Evolutionary conservation across 23 tunicate species (phyloP).

Genomic region (Corella eumyota): DNA sequence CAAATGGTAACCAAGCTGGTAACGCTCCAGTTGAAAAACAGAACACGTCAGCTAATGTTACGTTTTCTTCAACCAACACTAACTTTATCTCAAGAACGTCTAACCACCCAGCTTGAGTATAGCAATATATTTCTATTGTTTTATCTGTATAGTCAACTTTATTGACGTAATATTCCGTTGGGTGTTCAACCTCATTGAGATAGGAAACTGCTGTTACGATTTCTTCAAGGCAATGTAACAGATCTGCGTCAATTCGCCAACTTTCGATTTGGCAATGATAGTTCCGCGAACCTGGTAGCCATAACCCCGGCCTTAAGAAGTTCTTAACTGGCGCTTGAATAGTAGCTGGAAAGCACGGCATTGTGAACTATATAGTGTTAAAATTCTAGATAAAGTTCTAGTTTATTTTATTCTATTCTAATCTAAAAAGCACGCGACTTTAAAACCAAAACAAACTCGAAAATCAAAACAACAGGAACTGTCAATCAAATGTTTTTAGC

Average conservation of each 20-base stretch:
- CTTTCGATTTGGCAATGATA: constrained; percentile 35
- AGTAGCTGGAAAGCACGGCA: constrained; percentile 68
- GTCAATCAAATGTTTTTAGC: too few relatives aligned
- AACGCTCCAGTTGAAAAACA: constrained; percentile 56
- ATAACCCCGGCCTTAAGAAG: constrained; percentile 52
- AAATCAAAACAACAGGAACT: too few relatives aligned
- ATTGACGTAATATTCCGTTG: constrained; percentile 55
- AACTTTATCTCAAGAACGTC: constrained; percentile 52
- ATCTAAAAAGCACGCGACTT: too few relatives aligned
- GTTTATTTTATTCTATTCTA: too few relatives aligned
- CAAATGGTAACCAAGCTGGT: constrained; percentile 75
- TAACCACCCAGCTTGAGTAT: constrained; percentile 77
- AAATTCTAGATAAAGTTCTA: too few relatives aligned
- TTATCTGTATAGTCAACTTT: constrained; percentile 28
- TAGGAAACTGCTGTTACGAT: constrained; percentile 22
- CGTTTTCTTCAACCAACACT: constrained; percentile 7
- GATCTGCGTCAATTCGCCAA: constrained; percentile 53
- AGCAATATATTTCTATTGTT: constrained; percentile 46
- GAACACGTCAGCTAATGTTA: constrained; percentile 34
- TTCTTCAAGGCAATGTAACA: constrained; percentile 50
- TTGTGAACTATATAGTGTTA: too few relatives aligned
- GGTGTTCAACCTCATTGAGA: constrained; percentile 62
- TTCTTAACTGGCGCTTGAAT: constrained; percentile 62
- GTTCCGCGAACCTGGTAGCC: constrained; percentile 52
- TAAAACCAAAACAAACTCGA: too few relatives aligned